Percentiles rank a stretch among this genome's conserved stretches.
phyloP scores from a whole-genome alignment of 2,113 vertebrate genomes.

The Mesocricetus auratus region DNA sequence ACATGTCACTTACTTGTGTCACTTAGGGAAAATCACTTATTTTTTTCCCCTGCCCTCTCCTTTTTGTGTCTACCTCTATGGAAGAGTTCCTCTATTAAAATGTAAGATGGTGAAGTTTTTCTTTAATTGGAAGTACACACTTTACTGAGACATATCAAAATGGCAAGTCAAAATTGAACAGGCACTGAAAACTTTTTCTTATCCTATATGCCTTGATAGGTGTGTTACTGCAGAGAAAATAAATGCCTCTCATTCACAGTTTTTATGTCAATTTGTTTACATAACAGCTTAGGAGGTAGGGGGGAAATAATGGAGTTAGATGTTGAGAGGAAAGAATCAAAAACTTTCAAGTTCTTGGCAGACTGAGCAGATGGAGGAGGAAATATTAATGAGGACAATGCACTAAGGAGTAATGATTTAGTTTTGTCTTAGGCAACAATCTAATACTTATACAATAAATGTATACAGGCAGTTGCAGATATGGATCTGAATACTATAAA shows the following conservation, averaged over 20 bases:
- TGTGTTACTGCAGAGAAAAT: neutral
- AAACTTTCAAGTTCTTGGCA: neutral
- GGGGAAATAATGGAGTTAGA: neutral
- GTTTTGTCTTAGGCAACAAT: neutral
- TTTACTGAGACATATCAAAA: slow-evolving; percentile 56
- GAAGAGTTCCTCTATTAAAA: neutral
- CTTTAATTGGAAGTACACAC: slow-evolving; percentile 65
- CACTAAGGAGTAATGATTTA: neutral
- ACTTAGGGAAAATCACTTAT: neutral
- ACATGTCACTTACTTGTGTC: neutral
- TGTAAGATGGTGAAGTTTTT: slow-evolving; percentile 49
- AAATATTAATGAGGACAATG: neutral
- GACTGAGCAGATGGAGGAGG: neutral
- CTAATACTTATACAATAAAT: neutral
- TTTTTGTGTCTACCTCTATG: neutral
- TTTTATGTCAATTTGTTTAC: neutral
- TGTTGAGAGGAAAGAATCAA: neutral
- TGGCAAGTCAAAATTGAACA: slow-evolving; percentile 48
- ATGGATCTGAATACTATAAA: neutral
- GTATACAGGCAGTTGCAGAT: neutral
- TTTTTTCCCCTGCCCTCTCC: neutral
- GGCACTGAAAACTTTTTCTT: neutral
- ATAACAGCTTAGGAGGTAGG: neutral
- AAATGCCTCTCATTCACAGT: neutral
- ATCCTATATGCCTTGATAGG: neutral